Evolutionary conservation across 2,888 invertebrate genomes (phyloP), one percentile per base, ranked within the genome.

Genomic region (Tanytarsus gracilentus): DNA sequence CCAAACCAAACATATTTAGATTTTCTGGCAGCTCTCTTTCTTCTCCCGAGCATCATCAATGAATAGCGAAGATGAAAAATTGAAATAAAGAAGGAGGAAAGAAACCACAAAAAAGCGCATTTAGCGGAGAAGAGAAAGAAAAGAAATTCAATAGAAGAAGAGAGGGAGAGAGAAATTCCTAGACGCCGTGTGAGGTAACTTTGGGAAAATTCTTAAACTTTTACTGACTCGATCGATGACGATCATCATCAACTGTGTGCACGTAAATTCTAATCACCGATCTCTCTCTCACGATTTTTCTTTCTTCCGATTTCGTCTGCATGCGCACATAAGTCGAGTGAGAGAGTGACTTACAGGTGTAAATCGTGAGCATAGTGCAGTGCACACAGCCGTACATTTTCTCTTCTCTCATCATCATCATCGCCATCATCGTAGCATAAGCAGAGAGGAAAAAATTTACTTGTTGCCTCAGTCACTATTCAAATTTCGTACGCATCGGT

Each of bases 321-420:
- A n/a, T n/a, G n/a, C 21, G n/a, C 21, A 23, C 53, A 53, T 11
- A 29, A 18, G 1, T 29, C n/a, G n/a, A n/a, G n/a, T n/a, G n/a
- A n/a, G n/a, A n/a, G n/a, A n/a, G n/a, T n/a, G n/a, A n/a, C n/a
- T 29, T 33, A 53, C 53, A 53, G 53, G 53, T 53, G 53, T 51
- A 27, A 4, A 21, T 21, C 23, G 23, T 44, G 40, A 18, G 23
- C 7, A 44, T 23, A 44, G n/a, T 8, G 23, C 21, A 9, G 23
- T 44, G 18, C 5, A 11, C 44, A 23, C 44, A 44, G 8, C 23
- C 8, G 18, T 44, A 11, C 23, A 18, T 23, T 23, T 11, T 7
- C 18, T 44, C 23, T 21, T 44, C 44, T 44, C 44, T 44, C 21
- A 5, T 16, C 21, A 18, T 21, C 44, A 16, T 9, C 21, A 18